Base-by-base conservation (phyloP, 2,113 vertebrate genomes). In the Mellivora capensis region DNA sequence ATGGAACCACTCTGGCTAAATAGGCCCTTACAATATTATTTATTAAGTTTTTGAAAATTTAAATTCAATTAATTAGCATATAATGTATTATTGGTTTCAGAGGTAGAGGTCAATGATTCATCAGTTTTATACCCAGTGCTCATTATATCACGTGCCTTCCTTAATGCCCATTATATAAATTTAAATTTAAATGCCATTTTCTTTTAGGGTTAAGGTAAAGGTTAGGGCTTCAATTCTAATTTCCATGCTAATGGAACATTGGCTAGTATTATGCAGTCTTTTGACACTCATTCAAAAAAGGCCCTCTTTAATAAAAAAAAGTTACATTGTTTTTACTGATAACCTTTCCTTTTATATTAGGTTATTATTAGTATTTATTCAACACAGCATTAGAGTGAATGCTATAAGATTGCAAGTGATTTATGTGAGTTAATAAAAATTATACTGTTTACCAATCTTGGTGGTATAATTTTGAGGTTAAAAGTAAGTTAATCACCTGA, bases 121-220 rank as follows among this genome's bases (percentile, higher is more conserved):
- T 67, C 14, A 34, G 62, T 34, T 31, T 67, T 67, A 67, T 67
- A 34, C 31, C 62, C 31, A 34, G 31, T 34, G 31, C 62, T 67
- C 31, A 67, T 67, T 67, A 67, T 2, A 67, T 67, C 62, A 18
- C 6, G 6, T 67, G 31, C 62, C 62, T 31, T 67, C 62, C 61
- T 67, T 67, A 67, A 67, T 67, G 62, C 15, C 14, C 62, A 67
- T 67, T 67, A 67, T 67, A 34, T 64, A 64, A 64, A 64, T 64
- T 64, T 64, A 64, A 79, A 44, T 69, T 97, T 89, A 92, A 77
- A 57, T 52, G 39, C 3, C 42, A n/a, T 94, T 95, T 92, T 74
- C 64, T 84, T 91, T 80, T 84, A 61, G 31, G 31, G 34, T 69
- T n/a, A 69, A 37, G 67, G 42, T 72, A 31, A 74, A 10, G 39